Conservation (phyloP, 2,113 vertebrate species). For the Nibea albiflora region DNA sequence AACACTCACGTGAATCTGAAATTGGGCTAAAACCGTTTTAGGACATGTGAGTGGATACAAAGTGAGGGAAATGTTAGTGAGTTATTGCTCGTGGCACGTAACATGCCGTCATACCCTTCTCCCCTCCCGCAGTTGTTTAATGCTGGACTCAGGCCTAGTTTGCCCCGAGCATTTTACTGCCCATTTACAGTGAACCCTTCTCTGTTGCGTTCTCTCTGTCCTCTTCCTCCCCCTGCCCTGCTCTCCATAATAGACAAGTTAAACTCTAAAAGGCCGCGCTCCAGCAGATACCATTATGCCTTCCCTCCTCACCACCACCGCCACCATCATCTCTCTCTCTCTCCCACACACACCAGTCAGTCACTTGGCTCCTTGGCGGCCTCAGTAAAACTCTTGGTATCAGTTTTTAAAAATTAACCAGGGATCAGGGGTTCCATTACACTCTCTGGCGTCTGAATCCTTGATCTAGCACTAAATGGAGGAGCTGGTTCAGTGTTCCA, state of each 20-base stretch:
- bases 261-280: slow-evolving; percentile 81
- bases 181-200: slow-evolving; percentile 72
- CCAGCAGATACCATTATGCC: slow-evolving; percentile 74
- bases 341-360: slow-evolving; percentile 29
- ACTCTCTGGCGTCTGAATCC: slow-evolving; percentile 84
- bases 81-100: slow-evolving; percentile 38
- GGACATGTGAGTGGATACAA: slow-evolving; percentile 43
- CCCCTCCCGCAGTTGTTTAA: slow-evolving; percentile 55
- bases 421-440: slow-evolving; percentile 89
- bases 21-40: slow-evolving; percentile 55
- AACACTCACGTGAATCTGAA: slow-evolving; percentile 50
- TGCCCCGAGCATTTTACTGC: slow-evolving; percentile 74
- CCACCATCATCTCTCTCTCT: slow-evolving; percentile 3
- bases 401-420: slow-evolving; percentile 87
- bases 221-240: slow-evolving; percentile 23
- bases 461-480: slow-evolving; percentile 92
- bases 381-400: slow-evolving; percentile 83
- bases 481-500: slow-evolving; percentile 91
- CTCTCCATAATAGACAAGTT: slow-evolving; percentile 68
- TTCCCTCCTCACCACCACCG: slow-evolving; percentile 6
- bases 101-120: slow-evolving; percentile 25
- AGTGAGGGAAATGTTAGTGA: slow-evolving; percentile 60
- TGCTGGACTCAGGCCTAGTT: slow-evolving; percentile 45
- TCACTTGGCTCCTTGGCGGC: slow-evolving; percentile 69
- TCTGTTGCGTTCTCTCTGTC: slow-evolving; percentile 62